Evolutionary conservation across 2,888 invertebrate genomes (phyloP).

Genomic region (Marronus borbonicus): DNA sequence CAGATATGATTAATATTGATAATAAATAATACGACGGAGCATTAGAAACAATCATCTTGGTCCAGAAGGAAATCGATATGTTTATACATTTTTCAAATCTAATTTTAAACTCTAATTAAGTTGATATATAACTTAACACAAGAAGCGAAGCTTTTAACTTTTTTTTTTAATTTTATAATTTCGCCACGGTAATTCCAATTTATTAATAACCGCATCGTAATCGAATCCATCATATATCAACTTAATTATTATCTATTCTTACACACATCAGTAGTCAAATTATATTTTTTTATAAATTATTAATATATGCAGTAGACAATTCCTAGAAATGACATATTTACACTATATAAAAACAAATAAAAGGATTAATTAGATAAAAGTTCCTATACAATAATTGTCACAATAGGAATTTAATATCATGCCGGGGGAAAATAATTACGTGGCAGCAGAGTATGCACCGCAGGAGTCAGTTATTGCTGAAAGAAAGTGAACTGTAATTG

Average conservation of each 20-base stretch:
- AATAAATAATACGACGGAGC: slow-evolving; percentile 32
- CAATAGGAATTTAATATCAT: slow-evolving; percentile 38
- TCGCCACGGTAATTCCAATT: not conserved
- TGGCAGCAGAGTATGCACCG: slow-evolving; percentile 36
- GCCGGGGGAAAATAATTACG: slow-evolving; percentile 36
- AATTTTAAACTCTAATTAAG: slow-evolving; percentile 17
- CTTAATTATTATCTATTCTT: slow-evolving; percentile 11
- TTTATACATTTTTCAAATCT: slow-evolving; percentile 34
- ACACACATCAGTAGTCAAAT: slow-evolving; percentile 8
- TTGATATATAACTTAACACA: not conserved
- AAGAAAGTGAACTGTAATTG: slow-evolving; percentile 68
- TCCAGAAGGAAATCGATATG: slow-evolving; percentile 49
- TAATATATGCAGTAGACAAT: slow-evolving; percentile 23
- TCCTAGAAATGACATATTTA: slow-evolving; percentile 40
- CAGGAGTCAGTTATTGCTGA: slow-evolving; percentile 62
- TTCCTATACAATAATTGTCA: slow-evolving; percentile 44
- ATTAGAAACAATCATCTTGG: slow-evolving; percentile 37
- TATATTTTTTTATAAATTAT: not conserved
- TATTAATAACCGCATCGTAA: not conserved
- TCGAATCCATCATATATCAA: slow-evolving; percentile 16
- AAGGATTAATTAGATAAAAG: slow-evolving; percentile 21
- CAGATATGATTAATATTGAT: slow-evolving; percentile 24
- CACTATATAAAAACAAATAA: slow-evolving; percentile 42
- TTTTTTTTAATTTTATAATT: no score
- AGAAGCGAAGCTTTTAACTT: no score